These are phyloP conservation scores for Apostichopus parvimensis DNA, from an alignment of 35 echinoderm and acorn worm species.

Conservation along the genomic window DNA sequence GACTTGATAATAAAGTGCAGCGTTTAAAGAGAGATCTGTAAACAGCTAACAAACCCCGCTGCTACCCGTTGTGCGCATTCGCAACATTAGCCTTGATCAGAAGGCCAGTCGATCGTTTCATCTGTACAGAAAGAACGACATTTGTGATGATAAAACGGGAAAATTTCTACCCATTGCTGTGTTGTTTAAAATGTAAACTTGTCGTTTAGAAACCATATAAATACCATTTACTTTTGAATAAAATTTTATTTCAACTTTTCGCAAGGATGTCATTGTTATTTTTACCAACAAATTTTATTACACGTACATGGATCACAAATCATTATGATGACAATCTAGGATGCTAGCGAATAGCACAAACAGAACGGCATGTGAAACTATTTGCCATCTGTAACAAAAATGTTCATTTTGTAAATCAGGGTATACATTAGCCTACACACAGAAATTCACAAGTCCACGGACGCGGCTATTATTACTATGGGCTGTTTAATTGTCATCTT, in stretches of 20 bases:
- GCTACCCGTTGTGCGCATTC: not conserved
- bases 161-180: not conserved
- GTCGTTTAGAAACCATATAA: constrained; percentile 39
- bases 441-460: too few relatives aligned
- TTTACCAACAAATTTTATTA: constrained; percentile 17
- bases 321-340: constrained; percentile 7
- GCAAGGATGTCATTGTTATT: constrained; percentile 20
- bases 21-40: not conserved
- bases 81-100: not conserved
- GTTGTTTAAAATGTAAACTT: not conserved
- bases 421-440: too few relatives aligned
- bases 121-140: not conserved
- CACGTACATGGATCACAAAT: constrained; percentile 40
- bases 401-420: too few relatives aligned
- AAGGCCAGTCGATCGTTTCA: constrained; percentile 9
- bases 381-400: constrained; percentile 1
- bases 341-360: constrained; percentile 20
- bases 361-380: constrained; percentile 20
- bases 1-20: not conserved
- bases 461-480: too few relatives aligned
- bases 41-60: not conserved
- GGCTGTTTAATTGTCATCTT: too few relatives aligned
- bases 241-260: not conserved
- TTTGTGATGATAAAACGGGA: constrained; percentile 35
- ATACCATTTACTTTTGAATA: constrained; percentile 50